Evolutionary conservation across 2,797 vertebrate species (phyloP), one percentile per base, ranked within the genome.

Genomic region (Onychomys arenicola): DNA sequence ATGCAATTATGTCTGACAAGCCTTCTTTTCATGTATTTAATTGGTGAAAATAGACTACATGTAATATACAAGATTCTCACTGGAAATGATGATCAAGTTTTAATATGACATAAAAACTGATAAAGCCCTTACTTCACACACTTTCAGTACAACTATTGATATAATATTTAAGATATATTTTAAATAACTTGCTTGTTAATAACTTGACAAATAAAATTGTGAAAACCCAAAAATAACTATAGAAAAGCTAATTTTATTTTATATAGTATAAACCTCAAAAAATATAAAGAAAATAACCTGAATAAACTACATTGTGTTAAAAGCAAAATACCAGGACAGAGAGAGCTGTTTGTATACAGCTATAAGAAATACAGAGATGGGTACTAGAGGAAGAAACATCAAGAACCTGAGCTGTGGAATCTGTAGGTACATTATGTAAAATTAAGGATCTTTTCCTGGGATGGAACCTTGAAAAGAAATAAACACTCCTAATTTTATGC

Each of bases 91-190:
- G 32, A 89, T 91, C 67, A 94, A 83, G 93, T 93, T 87, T 96
- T 93, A 97, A 95, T 67, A 37, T 93, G 23, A 14, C 21, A 40
- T 92, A 92, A 95, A 94, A 96, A 69, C 49, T 94, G 86, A 96
- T 94, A 91, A 91, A 95, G 43, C 40, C 52, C 43, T 93, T 69
- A 93, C 75, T 93, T 43, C 73, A 90, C 46, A 96, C 93, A 90
- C 82, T 8, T 93, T 96, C 69, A 95, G 7, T 95, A 61, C 37
- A 86, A 92, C 23, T 90, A 67, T 49, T 57, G 37, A 84, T 91
- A 13, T 77, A 94, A 96, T 96, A 91, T 93, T 96, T 25, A 81
- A 96, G 96, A 92, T 71, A 93, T 57, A 95, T 92, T 93, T 95
- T 91, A 94, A 94, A 75, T 37, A 97, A 97, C 89, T 95, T 95